Evolutionary conservation across 2,113 vertebrate species (phyloP).

Genomic region (Panthera leo): DNA sequence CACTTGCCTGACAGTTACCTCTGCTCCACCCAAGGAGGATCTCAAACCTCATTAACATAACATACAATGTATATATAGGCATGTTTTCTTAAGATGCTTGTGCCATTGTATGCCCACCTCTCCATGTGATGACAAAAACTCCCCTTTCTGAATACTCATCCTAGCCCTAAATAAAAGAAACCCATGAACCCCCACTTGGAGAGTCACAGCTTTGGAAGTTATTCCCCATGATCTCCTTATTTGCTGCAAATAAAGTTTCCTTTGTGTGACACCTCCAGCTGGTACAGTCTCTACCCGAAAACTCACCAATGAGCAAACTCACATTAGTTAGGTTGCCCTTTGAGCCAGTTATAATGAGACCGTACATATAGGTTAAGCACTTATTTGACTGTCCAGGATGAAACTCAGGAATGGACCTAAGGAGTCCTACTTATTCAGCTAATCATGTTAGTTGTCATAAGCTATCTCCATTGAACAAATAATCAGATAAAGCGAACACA

Average conservation of each 20-base stretch:
- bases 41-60: neutral
- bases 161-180: neutral
- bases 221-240: neutral
- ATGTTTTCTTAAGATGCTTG: neutral
- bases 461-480: constrained; percentile 24
- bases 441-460: neutral
- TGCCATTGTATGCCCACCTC: neutral
- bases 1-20: neutral
- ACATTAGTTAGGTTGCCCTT: neutral
- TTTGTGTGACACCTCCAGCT: neutral
- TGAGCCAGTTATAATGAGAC: neutral
- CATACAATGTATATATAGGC: neutral
- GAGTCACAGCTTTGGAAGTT: neutral
- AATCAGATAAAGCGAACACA: neutral
- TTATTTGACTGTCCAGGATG: neutral
- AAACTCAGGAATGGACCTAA: neutral
- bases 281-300: neutral
- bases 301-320: neutral
- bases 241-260: neutral
- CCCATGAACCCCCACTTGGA: neutral
- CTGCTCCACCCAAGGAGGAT: neutral
- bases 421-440: neutral
- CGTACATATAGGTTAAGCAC: neutral
- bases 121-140: neutral
- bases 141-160: neutral